Percentiles rank a stretch among this genome's conserved stretches.
Conservation (phyloP, 2,797 vertebrate genomes). For the Enteromius mattozi region DNA sequence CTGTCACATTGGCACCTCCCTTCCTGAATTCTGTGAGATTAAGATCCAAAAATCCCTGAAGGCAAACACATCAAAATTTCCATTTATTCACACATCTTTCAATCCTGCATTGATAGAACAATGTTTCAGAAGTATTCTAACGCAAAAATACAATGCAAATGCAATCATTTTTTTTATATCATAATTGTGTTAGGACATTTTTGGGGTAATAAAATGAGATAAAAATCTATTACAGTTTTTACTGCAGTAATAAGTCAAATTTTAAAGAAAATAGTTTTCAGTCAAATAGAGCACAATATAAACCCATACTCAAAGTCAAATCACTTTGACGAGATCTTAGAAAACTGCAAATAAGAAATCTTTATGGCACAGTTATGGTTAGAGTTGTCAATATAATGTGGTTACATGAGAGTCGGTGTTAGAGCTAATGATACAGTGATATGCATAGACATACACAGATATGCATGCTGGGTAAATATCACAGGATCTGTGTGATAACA, state of each 20-base stretch:
- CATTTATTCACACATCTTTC: not conserved
- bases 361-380: slow-evolving; percentile 14
- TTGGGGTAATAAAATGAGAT: not conserved
- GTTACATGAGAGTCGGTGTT: not conserved
- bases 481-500: slow-evolving; percentile 25
- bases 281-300: not conserved
- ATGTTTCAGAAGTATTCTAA: not conserved
- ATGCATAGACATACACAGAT: slow-evolving; percentile 19
- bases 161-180: not conserved
- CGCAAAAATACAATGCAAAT: not conserved
- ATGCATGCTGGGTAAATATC: slow-evolving; percentile 22
- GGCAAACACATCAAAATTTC: slow-evolving; percentile 31
- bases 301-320: slow-evolving; percentile 28
- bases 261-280: not conserved
- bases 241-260: not conserved
- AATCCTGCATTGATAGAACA: not conserved
- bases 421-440: slow-evolving; percentile 17
- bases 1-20: slow-evolving; percentile 92
- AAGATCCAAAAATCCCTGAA: slow-evolving; percentile 92
- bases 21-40: slow-evolving; percentile 91
- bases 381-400: not conserved
- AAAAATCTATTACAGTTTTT: not conserved
- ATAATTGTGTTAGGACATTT: not conserved
- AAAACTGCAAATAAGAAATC: not conserved
- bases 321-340: slow-evolving; percentile 27